Evolutionary conservation across 1,140 invertebrate genomes (phyloP), one percentile per base, ranked within the genome.

Genomic region (Chionoecetes opilio): DNA sequence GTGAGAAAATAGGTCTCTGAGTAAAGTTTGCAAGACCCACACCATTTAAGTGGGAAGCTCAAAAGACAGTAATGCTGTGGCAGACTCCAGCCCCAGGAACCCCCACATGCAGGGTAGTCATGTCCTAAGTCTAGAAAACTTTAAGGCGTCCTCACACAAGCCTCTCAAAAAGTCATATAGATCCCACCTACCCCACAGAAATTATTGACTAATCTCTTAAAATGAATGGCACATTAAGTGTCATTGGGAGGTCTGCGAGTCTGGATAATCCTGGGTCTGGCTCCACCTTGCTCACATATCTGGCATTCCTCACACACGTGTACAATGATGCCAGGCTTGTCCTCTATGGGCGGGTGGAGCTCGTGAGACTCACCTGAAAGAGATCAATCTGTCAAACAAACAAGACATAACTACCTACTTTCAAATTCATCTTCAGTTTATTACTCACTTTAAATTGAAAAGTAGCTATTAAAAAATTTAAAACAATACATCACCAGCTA

Each of bases 271-370:
- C 91, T 90, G 35, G 82, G 90, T 88, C 75, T 95, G n/a, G 94
- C 88, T 82, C 94, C 94, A 11, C 85, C 93, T 11, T 41, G 34
- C 3, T 93, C 96, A 26, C 8, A 31, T 0, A 34, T 41, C 82
- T 87, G 37, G 17, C 26, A 35, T 11, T 93, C 94, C 82, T 95
- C 93, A 17, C 93, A 94, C 34, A 96, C 84, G 75, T 96, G 96
- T 2, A 96, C 96, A 63, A 96, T 94, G 37, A 96, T 96, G 63
- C 91, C 91, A 35, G 96, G 96, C 41, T 94, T 95, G n/a, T 94
- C 95, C 41, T 96, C 94, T 41, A 92, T 93, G 53, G 93, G 82
- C 82, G 92, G 94, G 86, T 96, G 96, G 34, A 96, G 95, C 86
- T 96, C 96, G 46, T 96, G 96, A 29, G 87, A 63, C 85, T 96